phyloP scores from a whole-genome alignment of 2,888 invertebrate genomes.

The Acronicta aceris region DNA sequence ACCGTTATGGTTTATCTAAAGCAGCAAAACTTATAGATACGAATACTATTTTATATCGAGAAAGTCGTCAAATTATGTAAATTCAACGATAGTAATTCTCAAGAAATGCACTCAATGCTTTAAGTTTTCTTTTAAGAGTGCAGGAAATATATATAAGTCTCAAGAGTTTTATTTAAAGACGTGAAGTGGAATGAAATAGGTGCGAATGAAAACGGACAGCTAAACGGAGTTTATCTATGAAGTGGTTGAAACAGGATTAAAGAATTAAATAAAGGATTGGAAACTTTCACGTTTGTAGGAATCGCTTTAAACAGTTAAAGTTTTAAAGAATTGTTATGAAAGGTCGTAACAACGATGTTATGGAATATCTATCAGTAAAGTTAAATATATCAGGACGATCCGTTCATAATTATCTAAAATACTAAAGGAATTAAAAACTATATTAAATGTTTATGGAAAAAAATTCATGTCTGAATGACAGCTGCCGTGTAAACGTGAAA shows the following conservation, averaged over 20 bases:
- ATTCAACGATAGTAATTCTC: conserved; percentile 3
- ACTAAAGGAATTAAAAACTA: no score
- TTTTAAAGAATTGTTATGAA: no score
- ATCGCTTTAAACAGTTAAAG: neutral
- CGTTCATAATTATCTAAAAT: no score
- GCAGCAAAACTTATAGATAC: no score
- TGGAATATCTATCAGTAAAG: no score
- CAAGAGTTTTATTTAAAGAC: conserved; percentile 15
- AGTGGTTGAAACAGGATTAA: conserved; percentile 16
- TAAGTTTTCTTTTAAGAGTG: conserved; percentile 1
- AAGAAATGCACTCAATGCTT: conserved; percentile 1
- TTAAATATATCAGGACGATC: no score
- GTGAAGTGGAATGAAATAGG: conserved; percentile 13
- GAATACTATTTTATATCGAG: neutral
- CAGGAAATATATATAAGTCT: conserved; percentile 8
- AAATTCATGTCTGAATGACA: no score
- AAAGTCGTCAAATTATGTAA: conserved; percentile 1
- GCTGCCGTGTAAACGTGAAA: no score
- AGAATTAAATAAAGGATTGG: conserved; percentile 9
- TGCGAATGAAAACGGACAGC: conserved; percentile 28
- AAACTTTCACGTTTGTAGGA: conserved; percentile 2
- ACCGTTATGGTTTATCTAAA: no score
- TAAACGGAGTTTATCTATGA: conserved; percentile 12
- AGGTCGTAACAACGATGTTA: no score
- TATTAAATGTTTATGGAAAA: no score